phyloP scores from a whole-genome alignment of 2,888 invertebrate genomes.

The Taenaris catops region DNA sequence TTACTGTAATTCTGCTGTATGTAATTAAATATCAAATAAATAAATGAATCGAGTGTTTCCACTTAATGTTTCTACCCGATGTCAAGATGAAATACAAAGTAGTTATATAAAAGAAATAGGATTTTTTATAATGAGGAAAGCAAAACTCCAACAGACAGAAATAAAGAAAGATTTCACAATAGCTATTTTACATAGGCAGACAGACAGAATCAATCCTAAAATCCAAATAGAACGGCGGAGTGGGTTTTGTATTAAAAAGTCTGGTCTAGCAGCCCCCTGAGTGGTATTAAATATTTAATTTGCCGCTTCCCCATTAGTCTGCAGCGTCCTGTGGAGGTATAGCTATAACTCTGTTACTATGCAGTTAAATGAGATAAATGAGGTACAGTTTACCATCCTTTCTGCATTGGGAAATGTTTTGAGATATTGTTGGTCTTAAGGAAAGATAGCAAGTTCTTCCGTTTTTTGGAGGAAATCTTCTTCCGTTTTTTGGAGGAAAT shows the following conservation, averaged over 20 bases:
- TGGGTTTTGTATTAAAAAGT: constrained; percentile 25
- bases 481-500: too few species aligned
- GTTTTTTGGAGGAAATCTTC: too few species aligned
- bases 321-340: not conserved
- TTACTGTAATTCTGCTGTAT: too few species aligned
- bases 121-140: too few species aligned
- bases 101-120: too few species aligned
- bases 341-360: not conserved
- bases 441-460: too few species aligned
- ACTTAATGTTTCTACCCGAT: too few species aligned
- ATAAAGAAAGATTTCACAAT: constrained; percentile 11
- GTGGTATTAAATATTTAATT: constrained; percentile 57
- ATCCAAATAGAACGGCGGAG: constrained; percentile 22
- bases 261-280: constrained; percentile 31
- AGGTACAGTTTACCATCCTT: not conserved
- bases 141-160: constrained; percentile 13
- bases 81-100: too few species aligned
- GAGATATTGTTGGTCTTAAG: too few species aligned
- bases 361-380: not conserved
- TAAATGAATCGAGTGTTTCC: too few species aligned
- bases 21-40: too few species aligned
- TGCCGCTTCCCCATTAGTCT: constrained; percentile 32
- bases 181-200: constrained; percentile 10
- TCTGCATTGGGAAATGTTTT: too few species aligned
- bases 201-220: constrained; percentile 22